These are phyloP conservation scores for Miniopterus natalensis DNA, from an alignment of 2,113 vertebrate genomes.

Conservation along the genomic window DNA sequence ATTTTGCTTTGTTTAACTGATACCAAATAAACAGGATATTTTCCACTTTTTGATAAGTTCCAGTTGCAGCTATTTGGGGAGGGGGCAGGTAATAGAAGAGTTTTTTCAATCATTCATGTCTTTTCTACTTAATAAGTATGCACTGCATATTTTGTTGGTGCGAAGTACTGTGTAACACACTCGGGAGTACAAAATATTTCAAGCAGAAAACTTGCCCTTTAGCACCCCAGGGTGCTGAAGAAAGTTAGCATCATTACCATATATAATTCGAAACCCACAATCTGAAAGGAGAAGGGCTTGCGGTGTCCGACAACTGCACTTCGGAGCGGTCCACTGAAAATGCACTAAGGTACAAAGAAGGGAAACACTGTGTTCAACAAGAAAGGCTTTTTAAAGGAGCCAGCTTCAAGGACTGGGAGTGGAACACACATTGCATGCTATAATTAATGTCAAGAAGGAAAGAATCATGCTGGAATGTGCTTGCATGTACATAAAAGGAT, in stretches of 20 bases:
- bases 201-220: background rate
- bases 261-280: background rate
- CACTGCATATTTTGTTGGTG: background rate
- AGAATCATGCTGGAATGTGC: conserved; percentile 53
- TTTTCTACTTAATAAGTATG: background rate
- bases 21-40: background rate
- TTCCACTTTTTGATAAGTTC: background rate
- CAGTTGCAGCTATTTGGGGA: background rate
- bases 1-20: background rate
- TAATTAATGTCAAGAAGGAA: conserved; percentile 38
- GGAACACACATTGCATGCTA: background rate
- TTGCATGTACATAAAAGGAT: conserved; percentile 27
- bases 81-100: background rate
- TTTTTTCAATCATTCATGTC: background rate
- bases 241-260: background rate
- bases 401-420: background rate
- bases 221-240: background rate
- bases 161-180: background rate
- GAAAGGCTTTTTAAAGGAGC: background rate
- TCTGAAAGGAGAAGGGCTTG: background rate
- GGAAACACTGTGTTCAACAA: background rate
- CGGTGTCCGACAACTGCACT: background rate
- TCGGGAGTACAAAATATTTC: background rate
- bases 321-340: background rate
- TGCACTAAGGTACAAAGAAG: background rate